phyloP scores from a whole-genome alignment of 2,888 invertebrate species.

The Timandra comae region DNA sequence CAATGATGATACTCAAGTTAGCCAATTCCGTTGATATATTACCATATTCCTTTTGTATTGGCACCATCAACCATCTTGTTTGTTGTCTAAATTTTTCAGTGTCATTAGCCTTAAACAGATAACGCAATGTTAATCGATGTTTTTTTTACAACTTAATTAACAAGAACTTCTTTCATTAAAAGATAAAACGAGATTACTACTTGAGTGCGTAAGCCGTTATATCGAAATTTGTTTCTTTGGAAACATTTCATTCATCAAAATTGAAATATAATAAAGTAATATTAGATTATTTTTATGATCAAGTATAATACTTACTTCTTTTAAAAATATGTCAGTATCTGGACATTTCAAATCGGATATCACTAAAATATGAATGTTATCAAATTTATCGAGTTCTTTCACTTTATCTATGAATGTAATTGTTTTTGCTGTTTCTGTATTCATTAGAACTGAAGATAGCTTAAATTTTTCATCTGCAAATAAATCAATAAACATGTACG shows the following conservation, averaged over 20 bases:
- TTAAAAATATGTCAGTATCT: slow-evolving; percentile 20
- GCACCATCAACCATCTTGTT: slow-evolving; percentile 47
- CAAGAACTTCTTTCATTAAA: too few species aligned
- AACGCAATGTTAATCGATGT: too few species aligned
- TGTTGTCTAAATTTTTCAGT: slow-evolving; percentile 35
- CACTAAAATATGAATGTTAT: slow-evolving; percentile 21
- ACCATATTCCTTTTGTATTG: slow-evolving; percentile 13
- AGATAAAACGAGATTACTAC: too few species aligned
- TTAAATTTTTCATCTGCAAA: slow-evolving; percentile 21
- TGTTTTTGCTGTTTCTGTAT: slow-evolving; percentile 18
- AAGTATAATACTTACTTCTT: slow-evolving; percentile 28
- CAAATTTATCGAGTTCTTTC: slow-evolving; percentile 15
- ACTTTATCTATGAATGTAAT: slow-evolving; percentile 24
- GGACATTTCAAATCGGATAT: slow-evolving; percentile 30
- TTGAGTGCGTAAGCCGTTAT: too few species aligned
- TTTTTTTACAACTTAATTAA: too few species aligned
- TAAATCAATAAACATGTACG: too few species aligned
- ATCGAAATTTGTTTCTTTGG: too few species aligned
- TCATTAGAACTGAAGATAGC: slow-evolving; percentile 25
- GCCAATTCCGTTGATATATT: slow-evolving; percentile 19
- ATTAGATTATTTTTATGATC: slow-evolving; percentile 1
- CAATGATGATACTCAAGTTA: slow-evolving; percentile 31
- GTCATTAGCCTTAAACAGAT: slow-evolving; percentile 30
- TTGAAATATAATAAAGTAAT: not conserved
- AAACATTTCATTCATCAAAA: too few species aligned